Base-by-base conservation (phyloP, 2,113 vertebrate genomes). In the Scytalopus superciliaris region DNA sequence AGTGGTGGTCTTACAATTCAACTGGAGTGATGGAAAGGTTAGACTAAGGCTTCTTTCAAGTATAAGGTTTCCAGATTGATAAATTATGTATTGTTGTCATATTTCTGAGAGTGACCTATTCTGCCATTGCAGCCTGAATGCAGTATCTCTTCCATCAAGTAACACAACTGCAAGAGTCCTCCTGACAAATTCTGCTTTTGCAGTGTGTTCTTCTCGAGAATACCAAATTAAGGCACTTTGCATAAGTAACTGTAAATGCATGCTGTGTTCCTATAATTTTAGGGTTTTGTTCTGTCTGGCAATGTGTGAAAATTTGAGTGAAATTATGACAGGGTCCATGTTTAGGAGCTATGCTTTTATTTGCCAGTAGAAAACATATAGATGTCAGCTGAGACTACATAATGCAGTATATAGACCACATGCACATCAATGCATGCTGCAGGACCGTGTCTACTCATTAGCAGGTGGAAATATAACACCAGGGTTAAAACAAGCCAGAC, bases 1-100 rank as follows among this genome's bases (percentile, higher is more conserved):
- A 97, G 97, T 3, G 98, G 99, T 98, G 99, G 98, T 99, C 99
- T 98, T 96, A 87, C 97, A 98, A 98, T 98, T 98, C 98, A 98
- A 33, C 55, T 91, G 95, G 90, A 98, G 86, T 98, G 98, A 98
- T 98, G 97, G 98, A 98, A 98, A 96, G 96, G 96, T 98, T 98
- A 98, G 88, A 90, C 96, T 97, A 82, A 95, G 85, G 67, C 87
- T 95, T 95, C 97, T 98, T 99, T 98, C 97, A 98, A 98, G 98
- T 98, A 96, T 98, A 97, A 97, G 82, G 90, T 97, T 97, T 97
- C 97, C 97, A 97, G 97, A 80, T 52, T 97, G 94, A 93, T 91
- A 97, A 96, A 97, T 94, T 92, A 95, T 87, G 30, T 94, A 96
- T 95, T 94, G 78, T 95, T 98, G 95, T 97, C 93, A 96, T 96